Percentiles rank a stretch among this genome's conserved stretches.
These are phyloP conservation scores for Hydrochoerus hydrochaeris DNA, from an alignment of 2,113 vertebrate species.

Conservation along the genomic window DNA sequence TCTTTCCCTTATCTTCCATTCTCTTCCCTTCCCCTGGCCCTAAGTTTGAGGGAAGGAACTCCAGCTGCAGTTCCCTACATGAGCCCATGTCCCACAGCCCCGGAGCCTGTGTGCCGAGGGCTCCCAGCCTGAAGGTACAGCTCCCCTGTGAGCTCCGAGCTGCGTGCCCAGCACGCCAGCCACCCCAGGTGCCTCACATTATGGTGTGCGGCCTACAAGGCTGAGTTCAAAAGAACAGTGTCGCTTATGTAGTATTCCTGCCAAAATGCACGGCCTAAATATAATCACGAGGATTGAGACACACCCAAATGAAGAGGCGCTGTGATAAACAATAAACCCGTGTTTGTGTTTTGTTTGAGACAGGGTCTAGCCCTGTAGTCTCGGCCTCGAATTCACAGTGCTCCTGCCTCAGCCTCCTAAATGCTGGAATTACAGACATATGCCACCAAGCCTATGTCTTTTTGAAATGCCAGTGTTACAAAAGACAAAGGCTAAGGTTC, in stretches of 20 bases:
- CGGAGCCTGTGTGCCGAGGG: not conserved
- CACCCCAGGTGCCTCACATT: not conserved
- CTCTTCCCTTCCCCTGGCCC: no score
- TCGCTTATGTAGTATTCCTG: not conserved
- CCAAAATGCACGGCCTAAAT: slow-evolving; percentile 19
- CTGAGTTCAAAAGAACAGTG: not conserved
- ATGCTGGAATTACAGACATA: not conserved
- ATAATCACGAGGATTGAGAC: not conserved
- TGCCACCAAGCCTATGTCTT: not conserved
- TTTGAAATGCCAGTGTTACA: slow-evolving; percentile 9
- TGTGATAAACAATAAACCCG: not conserved
- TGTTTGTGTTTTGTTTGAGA: not conserved
- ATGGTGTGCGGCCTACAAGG: not conserved
- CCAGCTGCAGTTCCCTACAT: not conserved
- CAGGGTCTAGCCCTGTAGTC: not conserved
- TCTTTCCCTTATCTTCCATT: not conserved
- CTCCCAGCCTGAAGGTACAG: not conserved
- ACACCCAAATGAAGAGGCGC: not conserved
- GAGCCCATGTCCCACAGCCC: not conserved
- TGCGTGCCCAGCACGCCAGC: not conserved
- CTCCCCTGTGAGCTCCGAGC: not conserved
- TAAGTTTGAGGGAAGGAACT: not conserved
- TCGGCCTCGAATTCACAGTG: not conserved
- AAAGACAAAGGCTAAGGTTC: slow-evolving; percentile 5
- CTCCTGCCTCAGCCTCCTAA: not conserved